A percentile compares a stretch with the other conserved stretches of the same genome.
These are phyloP conservation scores for Neosalanx taihuensis DNA, from an alignment of 2,797 vertebrate species.

Conservation along the genomic window DNA sequence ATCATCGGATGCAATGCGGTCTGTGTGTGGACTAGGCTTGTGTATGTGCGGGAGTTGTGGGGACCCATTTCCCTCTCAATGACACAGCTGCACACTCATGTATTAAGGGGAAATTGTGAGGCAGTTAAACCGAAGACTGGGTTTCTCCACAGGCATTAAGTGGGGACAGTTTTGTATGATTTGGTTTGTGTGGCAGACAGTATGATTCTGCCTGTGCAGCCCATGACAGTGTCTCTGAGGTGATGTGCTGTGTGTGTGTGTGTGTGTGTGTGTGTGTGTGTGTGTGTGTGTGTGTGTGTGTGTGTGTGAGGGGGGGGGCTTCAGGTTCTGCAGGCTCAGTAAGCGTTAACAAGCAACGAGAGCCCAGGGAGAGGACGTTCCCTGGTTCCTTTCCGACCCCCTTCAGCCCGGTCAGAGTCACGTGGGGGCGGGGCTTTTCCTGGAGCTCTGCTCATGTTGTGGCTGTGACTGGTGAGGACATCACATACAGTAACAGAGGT, in stretches of 20 bases:
- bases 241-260: slow-evolving; percentile 11
- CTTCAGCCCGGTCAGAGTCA: slow-evolving; percentile 25
- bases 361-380: slow-evolving; percentile 57
- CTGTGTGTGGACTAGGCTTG: no score
- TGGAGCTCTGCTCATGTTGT: slow-evolving; percentile 25
- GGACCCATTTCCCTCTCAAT: no score
- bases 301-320: background rate
- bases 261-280: slow-evolving; percentile 1
- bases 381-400: slow-evolving; percentile 37
- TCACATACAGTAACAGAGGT: slow-evolving; percentile 51
- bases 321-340: no score
- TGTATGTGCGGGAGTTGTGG: no score
- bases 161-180: no score
- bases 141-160: no score
- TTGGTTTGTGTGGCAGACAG: no score
- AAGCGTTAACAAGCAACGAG: slow-evolving; percentile 10
- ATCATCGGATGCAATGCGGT: no score
- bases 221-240: background rate
- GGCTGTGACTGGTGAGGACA: slow-evolving; percentile 55
- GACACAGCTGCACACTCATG: no score
- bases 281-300: background rate
- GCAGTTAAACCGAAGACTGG: no score
- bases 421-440: slow-evolving; percentile 35
- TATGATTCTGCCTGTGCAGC: no score
- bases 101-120: no score